Base-by-base conservation (phyloP, 2,888 invertebrate species). In the Crematogaster levior region DNA sequence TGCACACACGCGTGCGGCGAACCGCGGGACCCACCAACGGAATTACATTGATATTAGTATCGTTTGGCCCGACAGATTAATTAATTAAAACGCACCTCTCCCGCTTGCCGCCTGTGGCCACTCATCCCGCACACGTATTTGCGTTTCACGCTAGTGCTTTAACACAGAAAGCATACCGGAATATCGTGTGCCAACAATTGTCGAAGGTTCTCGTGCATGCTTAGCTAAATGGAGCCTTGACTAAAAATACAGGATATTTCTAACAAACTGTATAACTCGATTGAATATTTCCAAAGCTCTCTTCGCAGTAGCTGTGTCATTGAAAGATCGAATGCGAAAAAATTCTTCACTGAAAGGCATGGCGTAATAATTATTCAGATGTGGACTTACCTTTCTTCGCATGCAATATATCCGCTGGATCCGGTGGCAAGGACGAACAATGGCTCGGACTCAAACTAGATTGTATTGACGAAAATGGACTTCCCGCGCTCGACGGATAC, bases 381-480 rank as follows among this genome's bases (percentile, higher is more conserved):
- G 12, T 43, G 21, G 58, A 92, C 95, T 94, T 92, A 96, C 96
- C 95, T 95, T 96, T 96, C 91, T 96, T 96, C 86, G 95, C 95
- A 90, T 95, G 95, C 81, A 95, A 94, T 88, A 96, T 95, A 90
- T 96, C 96, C 56, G 96, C 95, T 80, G 96, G 95, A 92, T 96
- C 96, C 81, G 95, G 95, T 84, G 95, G 93, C 84, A 95, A 89
- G 61, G 94, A 91, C 84, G 94, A 92, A 89, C 95, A 95, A 74
- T 96, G 95, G 86, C 96, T 95, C 68, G 96, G 96, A 92, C 96
- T 96, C 83, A 96, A 94, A 84, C 94, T 94, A 84, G 96, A 95
- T 91, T 96, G 96, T 77, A 96, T 92, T 66, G 96, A 95, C 87
- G 96, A 95, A 86, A 95, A 95, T 46, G 95, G 95, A 92, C 95